Base-by-base conservation (phyloP, 2,797 vertebrate species). In the Oryzias sinensis region DNA sequence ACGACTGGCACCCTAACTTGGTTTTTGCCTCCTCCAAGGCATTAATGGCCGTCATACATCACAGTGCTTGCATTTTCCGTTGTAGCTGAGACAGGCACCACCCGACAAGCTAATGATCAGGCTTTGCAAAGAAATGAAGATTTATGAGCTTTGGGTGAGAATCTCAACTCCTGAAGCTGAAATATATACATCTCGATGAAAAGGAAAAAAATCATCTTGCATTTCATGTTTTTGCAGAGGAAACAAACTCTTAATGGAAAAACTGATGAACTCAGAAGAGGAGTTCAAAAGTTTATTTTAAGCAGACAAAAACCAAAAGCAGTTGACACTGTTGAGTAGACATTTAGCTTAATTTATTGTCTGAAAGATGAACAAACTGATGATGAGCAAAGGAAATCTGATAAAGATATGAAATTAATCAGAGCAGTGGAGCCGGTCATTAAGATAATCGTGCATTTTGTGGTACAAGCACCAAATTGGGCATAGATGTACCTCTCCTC, bases 121-220 rank as follows among this genome's bases (percentile, higher is more conserved):
- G 68, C 79, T 89, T 85, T 85, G 80, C 68, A 62, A 65, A 74
- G 74, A 86, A 89, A 91, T 86, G 67, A 89, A 89, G 89, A 92
- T 63, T 55, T 69, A 90, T 54, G 75, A 65, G 33, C 67, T 68
- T 29, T 2, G 62, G 69, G 70, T 70, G 44, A 73, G 63, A 29
- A 52, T 67, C 60, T 56, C 44, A 17, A 16, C 25, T 52, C 51
- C 58, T 58, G 62, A 59, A 62, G 72, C 56, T 43, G 52, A 60
- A 57, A 62, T n/a, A 71, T 58, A 76, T 71, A 44, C 45, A 66
- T 81, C 54, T 47, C 55, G 60, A 63, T 76, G 40, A 62, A 77
- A 62, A 81, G 76, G 55, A 70, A 5, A 15, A 43, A 43, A 15
- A 43, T 59, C 44, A 52, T 57, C 46, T 20, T 67, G 8, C 56